Evolutionary conservation across 2,888 invertebrate species (phyloP).

Genomic region (Tetrapedia diversipes): DNA sequence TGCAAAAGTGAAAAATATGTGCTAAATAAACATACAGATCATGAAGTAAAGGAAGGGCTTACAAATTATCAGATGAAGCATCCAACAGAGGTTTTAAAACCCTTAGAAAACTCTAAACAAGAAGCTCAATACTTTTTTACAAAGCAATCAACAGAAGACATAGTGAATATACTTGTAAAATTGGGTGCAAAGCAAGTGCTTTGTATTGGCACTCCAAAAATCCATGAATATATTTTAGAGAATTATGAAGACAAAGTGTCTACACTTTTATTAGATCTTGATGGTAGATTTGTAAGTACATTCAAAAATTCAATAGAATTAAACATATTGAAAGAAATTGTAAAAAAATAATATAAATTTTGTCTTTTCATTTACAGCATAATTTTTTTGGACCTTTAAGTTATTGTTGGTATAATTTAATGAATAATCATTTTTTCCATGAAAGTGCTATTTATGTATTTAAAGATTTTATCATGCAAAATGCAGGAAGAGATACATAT

Average conservation of each 20-base stretch:
- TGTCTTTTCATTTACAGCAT: conserved; percentile 81
- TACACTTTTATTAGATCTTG: conserved; percentile 92
- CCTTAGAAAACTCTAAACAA: conserved; percentile 89
- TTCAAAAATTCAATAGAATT: background rate
- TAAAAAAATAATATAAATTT: background rate
- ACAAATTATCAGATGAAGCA: conserved; percentile 85
- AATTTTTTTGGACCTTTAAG: conserved; percentile 86
- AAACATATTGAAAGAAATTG: background rate
- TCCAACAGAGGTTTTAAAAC: conserved; percentile 88
- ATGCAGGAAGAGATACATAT: conserved; percentile 84
- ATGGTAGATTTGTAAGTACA: conserved; percentile 87
- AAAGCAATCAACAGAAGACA: conserved; percentile 86
- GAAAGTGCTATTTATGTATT: conserved; percentile 85
- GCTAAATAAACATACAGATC: conserved; percentile 84
- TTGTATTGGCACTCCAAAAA: conserved; percentile 93
- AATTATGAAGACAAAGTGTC: conserved; percentile 80
- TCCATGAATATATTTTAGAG: conserved; percentile 88
- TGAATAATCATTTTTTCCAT: conserved; percentile 94
- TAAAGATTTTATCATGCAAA: conserved; percentile 86
- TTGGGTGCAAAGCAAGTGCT: conserved; percentile 87
- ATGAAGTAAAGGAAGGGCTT: conserved; percentile 84
- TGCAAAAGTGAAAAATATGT: conserved; percentile 71
- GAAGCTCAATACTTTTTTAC: conserved; percentile 96
- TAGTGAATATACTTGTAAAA: conserved; percentile 86
- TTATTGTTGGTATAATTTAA: conserved; percentile 94